These are phyloP conservation scores for Ophraella communa DNA, from an alignment of 2,888 invertebrate genomes.

Conservation along the genomic window DNA sequence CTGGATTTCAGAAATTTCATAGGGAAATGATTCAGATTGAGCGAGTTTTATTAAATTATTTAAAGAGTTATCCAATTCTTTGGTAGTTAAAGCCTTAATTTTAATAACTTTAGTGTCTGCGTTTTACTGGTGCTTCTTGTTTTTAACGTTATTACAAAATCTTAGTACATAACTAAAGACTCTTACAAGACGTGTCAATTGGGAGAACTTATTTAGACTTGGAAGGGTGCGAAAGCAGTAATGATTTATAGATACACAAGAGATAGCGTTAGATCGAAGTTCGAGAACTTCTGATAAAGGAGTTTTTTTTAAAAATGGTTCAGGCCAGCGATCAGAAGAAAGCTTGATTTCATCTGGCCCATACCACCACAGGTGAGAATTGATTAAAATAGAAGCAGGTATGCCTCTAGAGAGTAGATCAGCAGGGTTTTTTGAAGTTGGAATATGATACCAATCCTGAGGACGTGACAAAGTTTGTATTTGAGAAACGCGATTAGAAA, in stretches of 20 bases:
- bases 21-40: not conserved
- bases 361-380: conserved; percentile 22
- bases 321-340: conserved; percentile 10
- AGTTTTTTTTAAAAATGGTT: not conserved
- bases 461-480: conserved; percentile 10
- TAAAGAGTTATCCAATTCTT: no score
- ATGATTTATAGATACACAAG: not conserved
- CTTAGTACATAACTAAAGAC: conserved; percentile 6
- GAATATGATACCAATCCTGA: conserved; percentile 31
- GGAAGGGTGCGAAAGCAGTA: conserved; percentile 1
- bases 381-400: conserved; percentile 7
- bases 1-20: not conserved
- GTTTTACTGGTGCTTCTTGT: not conserved
- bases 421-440: conserved; percentile 35
- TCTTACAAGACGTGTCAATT: not conserved
- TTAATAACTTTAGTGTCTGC: not conserved
- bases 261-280: not conserved
- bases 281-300: not conserved
- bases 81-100: not conserved
- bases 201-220: conserved; percentile 2
- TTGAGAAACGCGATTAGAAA: conserved; percentile 7
- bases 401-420: conserved; percentile 36
- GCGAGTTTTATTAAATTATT: not conserved
- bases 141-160: conserved; percentile 1
- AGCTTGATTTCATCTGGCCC: conserved; percentile 17